These are phyloP conservation scores for Thymallus thymallus DNA, from an alignment of 2,113 vertebrate species.

Conservation along the genomic window DNA sequence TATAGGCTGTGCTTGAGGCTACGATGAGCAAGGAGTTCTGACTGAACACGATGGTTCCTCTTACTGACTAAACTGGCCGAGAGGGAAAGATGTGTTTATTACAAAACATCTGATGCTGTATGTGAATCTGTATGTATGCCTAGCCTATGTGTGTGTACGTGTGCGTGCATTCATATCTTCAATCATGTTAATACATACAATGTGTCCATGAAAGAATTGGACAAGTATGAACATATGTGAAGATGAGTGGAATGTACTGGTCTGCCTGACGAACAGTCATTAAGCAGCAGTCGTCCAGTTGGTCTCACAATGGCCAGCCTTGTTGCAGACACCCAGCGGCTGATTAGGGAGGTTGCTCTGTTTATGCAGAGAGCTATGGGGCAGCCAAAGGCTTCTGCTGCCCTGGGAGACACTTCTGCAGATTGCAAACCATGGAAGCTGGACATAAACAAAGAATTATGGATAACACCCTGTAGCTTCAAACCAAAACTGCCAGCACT, in stretches of 20 bases:
- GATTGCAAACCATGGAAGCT: not conserved
- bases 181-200: not conserved
- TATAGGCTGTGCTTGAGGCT: constrained; percentile 59
- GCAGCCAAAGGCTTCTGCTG: not conserved
- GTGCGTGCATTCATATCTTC: not conserved
- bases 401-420: not conserved
- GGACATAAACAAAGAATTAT: not conserved
- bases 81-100: not conserved
- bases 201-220: not conserved
- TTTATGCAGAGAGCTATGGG: not conserved
- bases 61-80: constrained; percentile 5
- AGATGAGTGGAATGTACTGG: not conserved
- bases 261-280: not conserved
- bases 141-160: not conserved
- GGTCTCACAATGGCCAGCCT: not conserved
- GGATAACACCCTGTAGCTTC: not conserved
- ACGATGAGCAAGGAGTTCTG: constrained; percentile 41
- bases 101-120: not conserved
- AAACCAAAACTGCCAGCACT: too few relatives aligned
- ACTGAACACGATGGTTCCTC: constrained; percentile 32
- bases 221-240: not conserved
- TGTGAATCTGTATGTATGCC: not conserved
- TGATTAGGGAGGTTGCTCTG: not conserved
- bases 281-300: not conserved
- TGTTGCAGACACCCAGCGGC: not conserved